Conservation (phyloP, 2,888 invertebrate species). For the Leucophenga maculata region DNA sequence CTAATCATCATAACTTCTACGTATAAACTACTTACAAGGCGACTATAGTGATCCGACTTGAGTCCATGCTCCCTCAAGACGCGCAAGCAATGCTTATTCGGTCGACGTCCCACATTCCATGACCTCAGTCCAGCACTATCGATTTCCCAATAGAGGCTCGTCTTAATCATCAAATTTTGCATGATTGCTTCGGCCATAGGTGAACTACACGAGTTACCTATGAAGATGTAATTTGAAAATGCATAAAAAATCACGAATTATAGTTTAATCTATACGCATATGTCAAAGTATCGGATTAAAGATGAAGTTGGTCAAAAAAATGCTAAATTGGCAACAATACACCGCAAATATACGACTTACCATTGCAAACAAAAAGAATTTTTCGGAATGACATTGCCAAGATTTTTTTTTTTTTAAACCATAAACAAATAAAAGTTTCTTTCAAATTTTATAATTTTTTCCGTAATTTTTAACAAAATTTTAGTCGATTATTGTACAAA, state of each 20-base stretch:
- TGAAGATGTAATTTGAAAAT: too few species aligned
- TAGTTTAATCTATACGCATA: too few species aligned
- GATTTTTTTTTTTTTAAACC: background rate
- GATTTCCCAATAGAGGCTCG: conserved; percentile 80
- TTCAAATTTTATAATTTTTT: conserved; percentile 15
- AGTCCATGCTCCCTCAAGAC: conserved; percentile 77
- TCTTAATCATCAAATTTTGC: conserved; percentile 67
- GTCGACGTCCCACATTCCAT: conserved; percentile 87
- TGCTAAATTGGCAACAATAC: background rate
- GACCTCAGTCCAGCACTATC: conserved; percentile 90
- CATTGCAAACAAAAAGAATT: conserved; percentile 54
- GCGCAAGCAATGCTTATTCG: conserved; percentile 78
- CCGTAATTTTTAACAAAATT: too few species aligned
- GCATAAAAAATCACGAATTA: too few species aligned
- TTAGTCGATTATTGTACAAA: too few species aligned
- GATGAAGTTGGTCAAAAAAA: too few species aligned
- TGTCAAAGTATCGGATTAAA: too few species aligned
- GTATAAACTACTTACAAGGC: conserved; percentile 71
- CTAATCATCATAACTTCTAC: background rate
- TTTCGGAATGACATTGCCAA: conserved; percentile 47
- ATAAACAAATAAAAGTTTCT: background rate
- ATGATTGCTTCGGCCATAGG: conserved; percentile 95
- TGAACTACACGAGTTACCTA: conserved; percentile 94
- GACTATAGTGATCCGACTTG: conserved; percentile 76
- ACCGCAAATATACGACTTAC: conserved; percentile 35